Evolutionary conservation across 2,797 vertebrate species (phyloP), one percentile per base, ranked within the genome.

Genomic region (Sebastes iracundus): DNA sequence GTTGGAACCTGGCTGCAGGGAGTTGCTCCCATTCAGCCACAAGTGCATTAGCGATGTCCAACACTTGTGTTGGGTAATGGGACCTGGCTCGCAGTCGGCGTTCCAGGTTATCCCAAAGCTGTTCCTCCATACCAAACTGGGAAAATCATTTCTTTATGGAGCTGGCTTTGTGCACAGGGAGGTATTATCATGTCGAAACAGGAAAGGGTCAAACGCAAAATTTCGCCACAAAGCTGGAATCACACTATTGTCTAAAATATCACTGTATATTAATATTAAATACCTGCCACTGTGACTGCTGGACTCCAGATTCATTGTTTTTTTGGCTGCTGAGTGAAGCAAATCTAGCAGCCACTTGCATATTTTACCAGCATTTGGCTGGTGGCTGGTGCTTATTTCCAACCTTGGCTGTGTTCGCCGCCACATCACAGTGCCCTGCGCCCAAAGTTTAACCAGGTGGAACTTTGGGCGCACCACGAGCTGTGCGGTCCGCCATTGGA

Each of bases 51-150:
- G 58, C 2, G 38, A 52, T 52, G 63, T 55, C 14, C 23, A 32
- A 8, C 33, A 4, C 18, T 49, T 67, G 59, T 56, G 72, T 52
- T 62, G 33, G 58, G 10, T 25, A 8, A 72, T 33, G 20, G 22
- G 20, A 52, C 27, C 38, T 68, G 52, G 58, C 67, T 68, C 18
- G 2, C 11, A 33, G 42, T 75, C 8, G 30, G 14, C 33, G 32
- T 61, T 81, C 65, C 55, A 65, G 25, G 32, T 67, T 49, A 55
- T 74, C 65, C 59, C 66, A 27, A 20, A 77, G 52, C 23, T n/a
- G 35, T 69, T 59, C 28, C 14, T 27, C 46, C 8, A 22, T 38
- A 49, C 27, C 4, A 23, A 56, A 23, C 13, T 58, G 14, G 66
- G 49, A 32, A 38, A 60, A 38, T 2, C 4, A 9, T 25, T 46